Evolutionary conservation across 2,113 vertebrate species (phyloP), one percentile per base, ranked within the genome.

Genomic region (Fulmarus glacialis): DNA sequence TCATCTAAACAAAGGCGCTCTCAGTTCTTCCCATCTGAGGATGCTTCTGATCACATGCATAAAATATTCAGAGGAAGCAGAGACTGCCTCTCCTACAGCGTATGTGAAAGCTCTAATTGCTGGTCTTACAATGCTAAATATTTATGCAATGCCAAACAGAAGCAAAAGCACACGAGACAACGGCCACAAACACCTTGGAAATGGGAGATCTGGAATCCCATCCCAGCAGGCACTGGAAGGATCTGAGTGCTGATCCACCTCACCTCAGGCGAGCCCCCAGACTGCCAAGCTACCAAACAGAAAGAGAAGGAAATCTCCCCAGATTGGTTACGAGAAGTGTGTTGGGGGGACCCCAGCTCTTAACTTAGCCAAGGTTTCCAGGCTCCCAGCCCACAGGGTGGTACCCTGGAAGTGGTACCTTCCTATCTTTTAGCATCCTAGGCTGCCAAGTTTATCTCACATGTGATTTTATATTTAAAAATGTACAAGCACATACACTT

Each of bases 381-480:
- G 34, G 40, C 42, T 89, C 23, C 23, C 23, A 63, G 42, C 15
- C 63, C 48, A 63, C 30, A 9, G 4, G 4, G 8, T 9, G 8
- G 14, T 12, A 43, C 9, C 32, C 19, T 75, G 62, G 45, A 29
- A 5, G 5, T 38, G n/a, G 9, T 56, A 80, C 40, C 27, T 91
- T 59, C 52, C 36, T 60, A 3, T 45, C 34, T 83, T 66, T 43
- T 62, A 73, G 38, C 48, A 73, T 70, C 50, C 55, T 30, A 27
- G 30, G 40, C 52, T 95, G 43, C 66, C n/a, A 72, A 1, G 0
- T 58, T 94, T 88, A 32, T 50, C 78, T 82, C 48, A 18, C 23
- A 58, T 70, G 48, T 58, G 22, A 79, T 50, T 82, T 60, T 82
- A 16, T 80, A 87, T 94, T 95, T 93, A 9, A 93, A 96, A 96